Evolutionary conservation across 2,797 vertebrate species (phyloP).

Genomic region (Hoplostethus mediterraneus): DNA sequence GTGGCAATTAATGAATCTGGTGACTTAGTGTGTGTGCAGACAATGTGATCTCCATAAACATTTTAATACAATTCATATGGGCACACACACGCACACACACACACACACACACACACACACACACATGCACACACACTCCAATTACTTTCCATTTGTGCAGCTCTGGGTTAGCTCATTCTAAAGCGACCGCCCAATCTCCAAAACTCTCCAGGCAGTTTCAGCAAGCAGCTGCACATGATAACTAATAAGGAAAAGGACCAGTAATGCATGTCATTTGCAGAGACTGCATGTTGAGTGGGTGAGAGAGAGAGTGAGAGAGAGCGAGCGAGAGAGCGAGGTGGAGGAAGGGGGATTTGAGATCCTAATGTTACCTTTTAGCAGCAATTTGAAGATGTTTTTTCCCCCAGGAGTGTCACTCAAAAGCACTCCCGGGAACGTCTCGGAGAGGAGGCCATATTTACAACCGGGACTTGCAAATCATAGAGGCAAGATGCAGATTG

Average conservation of each 20-base stretch:
- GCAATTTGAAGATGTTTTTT: slow-evolving; percentile 74
- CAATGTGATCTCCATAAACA: slow-evolving; percentile 55
- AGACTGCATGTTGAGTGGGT: slow-evolving; percentile 64
- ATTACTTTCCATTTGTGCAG: slow-evolving; percentile 60
- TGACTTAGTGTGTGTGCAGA: slow-evolving; percentile 65
- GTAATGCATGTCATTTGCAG: slow-evolving; percentile 69
- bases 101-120: slow-evolving; percentile 27
- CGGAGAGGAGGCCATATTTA: slow-evolving; percentile 30
- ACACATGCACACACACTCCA: slow-evolving; percentile 37
- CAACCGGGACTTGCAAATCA: slow-evolving; percentile 55
- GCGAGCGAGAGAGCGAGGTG: background rate
- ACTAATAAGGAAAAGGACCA: slow-evolving; percentile 67
- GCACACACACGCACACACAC: slow-evolving; percentile 28
- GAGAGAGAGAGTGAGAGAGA: slow-evolving; percentile 15
- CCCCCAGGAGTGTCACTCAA: slow-evolving; percentile 65
- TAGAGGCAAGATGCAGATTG: slow-evolving; percentile 33
- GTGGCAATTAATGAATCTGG: slow-evolving; percentile 43
- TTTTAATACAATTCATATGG: slow-evolving; percentile 47
- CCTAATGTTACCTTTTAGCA: slow-evolving; percentile 82
- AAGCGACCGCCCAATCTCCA: slow-evolving; percentile 39
- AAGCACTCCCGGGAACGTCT: slow-evolving; percentile 40
- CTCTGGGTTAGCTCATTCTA: slow-evolving; percentile 56
- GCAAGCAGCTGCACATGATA: slow-evolving; percentile 67
- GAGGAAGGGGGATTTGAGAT: slow-evolving; percentile 57
- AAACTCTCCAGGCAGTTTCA: slow-evolving; percentile 66